These are phyloP conservation scores for Parnassius glacialis DNA, from an alignment of 2,888 invertebrate genomes.

Conservation along the genomic window DNA sequence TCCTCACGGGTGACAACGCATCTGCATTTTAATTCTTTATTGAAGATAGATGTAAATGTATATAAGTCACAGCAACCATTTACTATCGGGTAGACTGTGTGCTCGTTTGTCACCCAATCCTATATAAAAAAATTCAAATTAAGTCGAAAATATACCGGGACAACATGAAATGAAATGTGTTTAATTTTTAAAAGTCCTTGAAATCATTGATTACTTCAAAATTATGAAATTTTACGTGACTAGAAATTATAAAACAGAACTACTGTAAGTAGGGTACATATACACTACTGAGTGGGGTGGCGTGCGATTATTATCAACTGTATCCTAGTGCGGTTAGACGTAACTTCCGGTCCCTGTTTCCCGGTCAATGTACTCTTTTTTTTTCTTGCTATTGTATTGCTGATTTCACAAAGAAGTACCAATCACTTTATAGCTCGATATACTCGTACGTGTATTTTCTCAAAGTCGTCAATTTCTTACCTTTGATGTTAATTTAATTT, in stretches of 20 bases:
- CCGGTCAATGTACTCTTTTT: slow-evolving; percentile 23
- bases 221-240: not conserved
- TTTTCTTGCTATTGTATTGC: slow-evolving; percentile 1
- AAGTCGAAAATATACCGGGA: no score
- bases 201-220: not conserved
- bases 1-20: no score
- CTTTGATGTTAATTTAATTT: not conserved
- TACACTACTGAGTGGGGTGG: slow-evolving; percentile 3
- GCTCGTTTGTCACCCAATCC: no score
- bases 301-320: slow-evolving; percentile 22
- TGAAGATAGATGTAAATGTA: no score
- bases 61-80: no score
- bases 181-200: not conserved
- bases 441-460: not conserved
- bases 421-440: slow-evolving; percentile 1
- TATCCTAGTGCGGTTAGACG: slow-evolving; percentile 24
- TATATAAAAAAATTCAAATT: no score
- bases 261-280: slow-evolving; percentile 11
- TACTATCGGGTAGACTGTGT: no score
- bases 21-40: no score
- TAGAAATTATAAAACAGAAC: slow-evolving; percentile 11
- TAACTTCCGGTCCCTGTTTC: slow-evolving; percentile 16
- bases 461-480: not conserved
- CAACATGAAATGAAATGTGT: no score
- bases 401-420: slow-evolving; percentile 10